Evolutionary conservation across 2,888 invertebrate genomes (phyloP), one percentile per base, ranked within the genome.

Genomic region (Caenorhabditis zanzibari): DNA sequence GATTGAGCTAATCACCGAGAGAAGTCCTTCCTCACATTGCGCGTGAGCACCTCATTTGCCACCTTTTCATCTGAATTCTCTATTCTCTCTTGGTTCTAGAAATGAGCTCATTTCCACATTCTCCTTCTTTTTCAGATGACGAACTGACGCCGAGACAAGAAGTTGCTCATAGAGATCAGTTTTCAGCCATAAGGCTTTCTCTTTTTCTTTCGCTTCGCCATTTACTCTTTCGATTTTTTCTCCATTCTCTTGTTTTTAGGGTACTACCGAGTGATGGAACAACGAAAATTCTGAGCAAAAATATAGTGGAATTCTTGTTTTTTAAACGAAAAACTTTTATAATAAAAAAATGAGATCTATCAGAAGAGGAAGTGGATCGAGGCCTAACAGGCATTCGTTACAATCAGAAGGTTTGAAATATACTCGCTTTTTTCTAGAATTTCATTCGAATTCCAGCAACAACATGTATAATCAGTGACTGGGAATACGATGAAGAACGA

Each of bases 381-480:
- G 77, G 24, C 49, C 61, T 5, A 77, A 73, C 28, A 12, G 81
- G n/a, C 75, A 75, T 26, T 82, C 76, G 4, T 41, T 76, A 14
- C 81, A 82, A 28, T 76, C 76, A 4, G 81, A 82, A 72, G 81
- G 81, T 81, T 16, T 32, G 64, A 35, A 19, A 26, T 0, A 24
- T 22, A n/a, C n/a, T n/a, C n/a, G n/a, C n/a, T n/a, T n/a, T n/a
- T n/a, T n/a, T n/a, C n/a, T n/a, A n/a, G n/a, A n/a, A n/a, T n/a
- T n/a, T n/a, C n/a, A 22, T 58, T 64, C 47, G 5, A 16, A 12
- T 63, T 64, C 38, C 59, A 80, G 71, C 81, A 0, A 79, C 77
- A 1, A 77, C 82, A 24, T 79, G 77, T 38, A 74, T 79, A 22
- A 74, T 83, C 19, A 83, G 82, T 38, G 82, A 83, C 24, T 83